Evolutionary conservation across 1,140 invertebrate species (phyloP), one percentile per base, ranked within the genome.

Genomic region (Prorops nasuta): DNA sequence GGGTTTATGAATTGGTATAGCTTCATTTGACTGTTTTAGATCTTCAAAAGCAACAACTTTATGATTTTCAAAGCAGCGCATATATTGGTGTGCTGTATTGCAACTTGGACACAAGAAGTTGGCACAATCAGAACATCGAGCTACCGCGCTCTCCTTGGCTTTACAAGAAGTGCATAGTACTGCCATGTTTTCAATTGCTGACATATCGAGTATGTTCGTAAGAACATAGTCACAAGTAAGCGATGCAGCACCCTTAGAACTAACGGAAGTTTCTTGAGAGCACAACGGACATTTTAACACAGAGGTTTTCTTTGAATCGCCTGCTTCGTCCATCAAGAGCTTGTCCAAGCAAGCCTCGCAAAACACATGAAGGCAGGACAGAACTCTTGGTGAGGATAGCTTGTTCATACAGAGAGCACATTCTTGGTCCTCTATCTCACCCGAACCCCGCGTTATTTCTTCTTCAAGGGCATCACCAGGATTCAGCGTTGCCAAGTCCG

Each of bases 61-160:
- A 61, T 96, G 94, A 61, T 90, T 92, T 74, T 96, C 92, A 73
- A 96, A 96, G 75, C 92, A 94, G 37, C 91, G 82, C 93, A 97
- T 96, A 60, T 88, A 90, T 70, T 93, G 88, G 76, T 98, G 94
- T 37, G 94, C 94, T 19, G 89, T 91, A 54, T 95, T 91, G 77
- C 94, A 98, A 69, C 93, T 92, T 16, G 86, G 85, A 77, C 94
- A 96, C 12, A 97, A 80, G 67, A 94, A 92, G 77, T 94, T 94
- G 58, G 92, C 91, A 76, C 94, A 97, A 70, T 95, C 92, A 53
- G 86, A 89, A 76, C 94, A 96, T 47, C 92, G 85, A 12, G 93
- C 93, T 12, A 96, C 88, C 12, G 94, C 94, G 65, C 87, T 85
- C 71, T 94, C 90, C 71, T 92, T 91, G 59, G 89, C 86, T 63